A percentile compares a stretch with the other conserved stretches of the same genome.
These are phyloP conservation scores for Castor canadensis DNA, from an alignment of 2,113 vertebrate genomes.

Conservation along the genomic window DNA sequence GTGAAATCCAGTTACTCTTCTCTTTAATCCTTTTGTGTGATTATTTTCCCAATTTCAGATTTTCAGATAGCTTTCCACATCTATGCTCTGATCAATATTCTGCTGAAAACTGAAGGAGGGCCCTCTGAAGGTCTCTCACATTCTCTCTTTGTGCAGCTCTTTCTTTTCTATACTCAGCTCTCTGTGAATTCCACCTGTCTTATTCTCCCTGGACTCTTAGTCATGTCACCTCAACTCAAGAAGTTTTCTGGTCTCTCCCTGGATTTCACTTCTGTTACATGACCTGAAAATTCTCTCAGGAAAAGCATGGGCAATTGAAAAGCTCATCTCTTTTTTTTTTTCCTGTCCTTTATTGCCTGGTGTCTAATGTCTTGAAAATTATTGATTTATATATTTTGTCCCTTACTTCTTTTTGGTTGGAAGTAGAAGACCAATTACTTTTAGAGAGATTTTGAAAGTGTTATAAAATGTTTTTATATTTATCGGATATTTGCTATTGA, in stretches of 20 bases:
- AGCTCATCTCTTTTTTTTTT: neutral
- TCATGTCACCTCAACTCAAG: neutral
- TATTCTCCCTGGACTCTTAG: neutral
- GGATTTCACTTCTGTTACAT: neutral
- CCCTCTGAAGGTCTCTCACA: neutral
- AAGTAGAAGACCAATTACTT: neutral
- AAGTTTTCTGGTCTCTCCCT: neutral
- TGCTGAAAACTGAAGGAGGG: neutral
- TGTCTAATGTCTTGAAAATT: neutral
- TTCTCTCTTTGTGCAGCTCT: neutral
- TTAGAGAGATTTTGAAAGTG: neutral
- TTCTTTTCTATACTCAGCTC: neutral
- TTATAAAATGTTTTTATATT: neutral
- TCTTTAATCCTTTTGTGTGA: neutral
- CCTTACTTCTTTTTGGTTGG: neutral
- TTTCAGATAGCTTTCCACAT: neutral
- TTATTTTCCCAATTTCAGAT: neutral
- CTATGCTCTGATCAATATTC: neutral
- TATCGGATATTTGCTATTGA: neutral
- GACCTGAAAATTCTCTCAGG: neutral
- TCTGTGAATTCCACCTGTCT: neutral
- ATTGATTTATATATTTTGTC: neutral
- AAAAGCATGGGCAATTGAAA: neutral
- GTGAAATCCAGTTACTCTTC: neutral
- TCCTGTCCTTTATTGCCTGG: neutral